Base-by-base conservation (phyloP, 1,140 invertebrate genomes). In the Nymphalis io region DNA sequence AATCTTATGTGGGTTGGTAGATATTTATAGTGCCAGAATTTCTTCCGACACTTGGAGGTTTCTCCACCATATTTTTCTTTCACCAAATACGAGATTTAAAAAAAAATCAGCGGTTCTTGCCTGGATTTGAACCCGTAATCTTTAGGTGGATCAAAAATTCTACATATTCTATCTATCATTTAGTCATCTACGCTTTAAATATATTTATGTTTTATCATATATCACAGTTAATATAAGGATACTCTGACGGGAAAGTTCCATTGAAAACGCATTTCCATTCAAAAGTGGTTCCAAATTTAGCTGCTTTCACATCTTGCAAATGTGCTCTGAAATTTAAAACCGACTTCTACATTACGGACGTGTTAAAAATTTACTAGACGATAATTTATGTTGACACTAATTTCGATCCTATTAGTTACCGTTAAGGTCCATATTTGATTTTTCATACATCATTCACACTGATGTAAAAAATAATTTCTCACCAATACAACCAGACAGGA, bases 241-340 rank as follows among this genome's bases (percentile, higher is more conserved):
- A 60, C 27, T 66, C 40, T 59, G 69, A 75, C 70, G 70, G 65
- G 42, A 53, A 18, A 66, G 58, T 72, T 81, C 80, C 80, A 85
- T 87, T 82, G 85, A 81, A 85, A 87, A 89, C 76, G 77, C 84
- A 86, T 89, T 87, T 85, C 72, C 79, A 83, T 80, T 74, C 80
- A 78, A 78, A 86, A 84, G 79, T 81, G 73, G 76, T 80, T 70
- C 67, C 48, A 81, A 80, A 79, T 79, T 69, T 55, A 79, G 81
- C 81, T 78, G 76, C 77, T 71, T 81, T 83, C 81, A 75, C 80
- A 71, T 80, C 80, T 86, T 82, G 76, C 81, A 87, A 85, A 86
- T 81, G 78, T 78, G 77, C 78, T 77, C 74, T 71, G 69, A 80
- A 82, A 80, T 80, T 78, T 78, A 68, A 67, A 79, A 82, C 73